Evolutionary conservation across 2,797 vertebrate genomes (phyloP), one percentile per base, ranked within the genome.

Genomic region (Lithobates pipiens): DNA sequence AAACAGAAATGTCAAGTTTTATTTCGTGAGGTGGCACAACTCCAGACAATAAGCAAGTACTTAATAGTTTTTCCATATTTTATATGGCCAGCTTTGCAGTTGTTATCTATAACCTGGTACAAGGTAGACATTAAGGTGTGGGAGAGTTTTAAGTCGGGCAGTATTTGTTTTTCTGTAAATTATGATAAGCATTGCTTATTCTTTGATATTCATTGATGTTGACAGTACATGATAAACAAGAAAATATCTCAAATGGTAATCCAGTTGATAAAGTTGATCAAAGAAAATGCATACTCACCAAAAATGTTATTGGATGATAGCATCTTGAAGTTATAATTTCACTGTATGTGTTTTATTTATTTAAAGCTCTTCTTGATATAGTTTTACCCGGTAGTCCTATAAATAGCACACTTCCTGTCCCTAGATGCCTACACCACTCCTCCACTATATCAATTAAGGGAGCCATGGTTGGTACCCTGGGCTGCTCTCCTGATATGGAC

Each of bases 1-100:
- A 87, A 83, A 82, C 89, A 88, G 89, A 86, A 88, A 88, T 80
- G 69, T 88, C 89, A 89, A 77, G 84, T 88, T 88, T 88, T 84
- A 88, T 71, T 89, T 86, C 74, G 83, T 29, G 44, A 39, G 34
- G 83, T 89, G 90, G 88, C 89, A 87, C 44, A 65, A 44, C 39
- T 90, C 88, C 89, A 88, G 54, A 78, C 77, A 85, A 68, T 68
- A 68, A 80, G 71, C 83, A 85, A 82, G 67, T 74, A 36, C 34
- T 36, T 36, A 36, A 85, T 74, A 68, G 69, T 27, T 79, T 74
- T 82, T 63, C 70, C 77, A 80, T 85, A 67, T 79, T 77, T 75
- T 68, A 74, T n/a, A 80, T 50, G 70, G 21, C 15, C 13, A 71
- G 23, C 6, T 67, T 46, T 73, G 16, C 76, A 72, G 68, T 42